These are phyloP conservation scores for Odontothrips loti DNA, from an alignment of 2,888 invertebrate genomes.

Conservation along the genomic window DNA sequence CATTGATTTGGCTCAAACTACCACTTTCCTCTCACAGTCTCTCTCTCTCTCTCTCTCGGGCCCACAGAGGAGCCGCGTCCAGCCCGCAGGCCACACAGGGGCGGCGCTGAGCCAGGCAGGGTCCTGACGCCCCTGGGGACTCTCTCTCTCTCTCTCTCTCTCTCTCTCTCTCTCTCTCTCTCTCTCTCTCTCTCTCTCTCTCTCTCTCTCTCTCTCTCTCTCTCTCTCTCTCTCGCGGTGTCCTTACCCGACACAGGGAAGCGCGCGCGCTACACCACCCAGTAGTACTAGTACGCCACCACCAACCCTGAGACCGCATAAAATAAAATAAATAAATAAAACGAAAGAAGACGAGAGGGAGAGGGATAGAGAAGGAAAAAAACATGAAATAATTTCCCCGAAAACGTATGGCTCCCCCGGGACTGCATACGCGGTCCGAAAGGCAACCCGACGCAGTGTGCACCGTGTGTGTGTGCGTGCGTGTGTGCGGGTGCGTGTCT, in stretches of 20 bases:
- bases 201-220: neutral
- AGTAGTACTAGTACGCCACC: no score
- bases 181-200: conserved; percentile 6
- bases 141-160: neutral
- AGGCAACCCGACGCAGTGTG: no score
- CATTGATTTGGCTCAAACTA: no score
- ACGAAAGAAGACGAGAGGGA: neutral
- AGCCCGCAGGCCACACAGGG: no score
- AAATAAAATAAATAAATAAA: neutral
- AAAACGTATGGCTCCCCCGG: conserved; percentile 16
- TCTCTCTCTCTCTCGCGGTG: neutral
- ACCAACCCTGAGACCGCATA: neutral
- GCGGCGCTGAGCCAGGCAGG: neutral
- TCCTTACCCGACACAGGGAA: neutral
- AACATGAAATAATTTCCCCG: neutral
- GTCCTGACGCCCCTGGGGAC: neutral
- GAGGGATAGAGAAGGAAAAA: neutral
- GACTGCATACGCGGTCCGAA: neutral
- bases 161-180: conserved; percentile 24
- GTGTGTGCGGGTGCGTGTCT: no score
- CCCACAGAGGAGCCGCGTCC: no score
- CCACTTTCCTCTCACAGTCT: no score
- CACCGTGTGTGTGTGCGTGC: no score
- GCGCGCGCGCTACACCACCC: no score
- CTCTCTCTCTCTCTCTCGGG: no score